These are phyloP conservation scores for Ptychochromis oligacanthus DNA, from an alignment of 2,113 vertebrate genomes.

Conservation along the genomic window DNA sequence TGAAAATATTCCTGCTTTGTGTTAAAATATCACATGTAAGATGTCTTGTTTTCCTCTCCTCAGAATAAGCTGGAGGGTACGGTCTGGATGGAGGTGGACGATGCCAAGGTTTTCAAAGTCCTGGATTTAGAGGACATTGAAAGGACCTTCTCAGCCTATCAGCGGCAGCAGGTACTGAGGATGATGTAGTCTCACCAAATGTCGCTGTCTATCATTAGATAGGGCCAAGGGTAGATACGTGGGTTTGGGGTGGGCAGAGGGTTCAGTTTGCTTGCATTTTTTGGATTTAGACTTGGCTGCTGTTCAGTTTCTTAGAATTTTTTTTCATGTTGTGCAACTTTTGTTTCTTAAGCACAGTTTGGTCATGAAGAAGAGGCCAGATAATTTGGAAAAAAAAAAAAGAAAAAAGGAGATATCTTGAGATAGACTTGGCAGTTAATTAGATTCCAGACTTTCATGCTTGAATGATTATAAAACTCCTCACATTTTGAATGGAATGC, in stretches of 20 bases:
- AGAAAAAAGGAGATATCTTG: background rate
- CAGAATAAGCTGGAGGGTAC: slow-evolving; percentile 97
- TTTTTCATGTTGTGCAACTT: slow-evolving; percentile 17
- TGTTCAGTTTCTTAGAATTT: slow-evolving; percentile 6
- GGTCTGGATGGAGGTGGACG: slow-evolving; percentile 93
- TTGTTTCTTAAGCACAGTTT: slow-evolving; percentile 8
- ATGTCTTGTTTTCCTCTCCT: background rate
- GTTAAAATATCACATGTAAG: background rate
- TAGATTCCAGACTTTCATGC: slow-evolving; percentile 8
- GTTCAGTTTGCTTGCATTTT: slow-evolving; percentile 7
- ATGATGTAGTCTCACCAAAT: background rate
- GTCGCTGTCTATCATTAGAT: background rate
- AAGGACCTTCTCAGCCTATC: slow-evolving; percentile 97
- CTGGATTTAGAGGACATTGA: slow-evolving; percentile 95
- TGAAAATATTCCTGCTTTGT: background rate
- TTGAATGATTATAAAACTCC: slow-evolving; percentile 16
- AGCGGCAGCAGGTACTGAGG: slow-evolving; percentile 94
- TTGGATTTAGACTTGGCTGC: background rate
- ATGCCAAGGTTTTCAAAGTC: slow-evolving; percentile 91
- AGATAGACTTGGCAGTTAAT: background rate
- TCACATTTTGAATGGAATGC: slow-evolving; percentile 23
- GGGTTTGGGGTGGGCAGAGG: background rate
- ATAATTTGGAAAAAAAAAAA: background rate
- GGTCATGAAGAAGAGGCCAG: background rate
- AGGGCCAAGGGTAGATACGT: background rate